Evolutionary conservation across 2,113 vertebrate genomes (phyloP), one percentile per base, ranked within the genome.

Genomic region (Cyanocitta stelleri): DNA sequence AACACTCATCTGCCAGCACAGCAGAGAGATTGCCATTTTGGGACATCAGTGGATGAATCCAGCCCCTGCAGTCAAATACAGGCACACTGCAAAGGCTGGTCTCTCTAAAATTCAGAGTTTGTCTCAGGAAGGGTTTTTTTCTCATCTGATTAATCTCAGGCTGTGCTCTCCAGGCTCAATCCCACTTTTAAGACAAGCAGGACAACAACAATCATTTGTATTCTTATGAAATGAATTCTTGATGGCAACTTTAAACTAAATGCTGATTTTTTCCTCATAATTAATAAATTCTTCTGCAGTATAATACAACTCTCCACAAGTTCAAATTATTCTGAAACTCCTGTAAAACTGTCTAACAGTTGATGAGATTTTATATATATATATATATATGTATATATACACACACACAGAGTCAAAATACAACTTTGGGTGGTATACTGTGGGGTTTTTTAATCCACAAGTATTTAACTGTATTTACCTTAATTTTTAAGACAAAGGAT

Each of bases 321-420:
- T 74, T 86, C 15, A 71, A 67, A 58, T 43, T 2, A 67, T 64
- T 87, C 79, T 74, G 61, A 90, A 94, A 75, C 10, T 75, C 58
- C 39, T 39, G 39, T 35, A 84, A 61, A 86, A 72, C 1, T 61
- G 29, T 48, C 46, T 67, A 91, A 48, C 8, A 59, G 27, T 10
- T 74, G 33, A 46, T 9, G 8, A 13, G 6, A 46, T 44, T 72
- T 62, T 62, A 59, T 48, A 16, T 43, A 16, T 15, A 6, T 26
- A 18, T 66, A 9, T 5, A 3, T 13, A 21, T 2, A 33, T 10
- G 21, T 2, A 33, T 3, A 49, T 1, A 32, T 0, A 54, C 3
- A 54, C 0, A 62, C 5, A 61, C 5, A 35, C n/a, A 18, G 1
- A 3, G 9, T 52, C 33, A 74, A 90, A 85, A 69, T 23, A 62